phyloP scores from a whole-genome alignment of 2,797 vertebrate genomes.

The Rhyacichthys aspro region DNA sequence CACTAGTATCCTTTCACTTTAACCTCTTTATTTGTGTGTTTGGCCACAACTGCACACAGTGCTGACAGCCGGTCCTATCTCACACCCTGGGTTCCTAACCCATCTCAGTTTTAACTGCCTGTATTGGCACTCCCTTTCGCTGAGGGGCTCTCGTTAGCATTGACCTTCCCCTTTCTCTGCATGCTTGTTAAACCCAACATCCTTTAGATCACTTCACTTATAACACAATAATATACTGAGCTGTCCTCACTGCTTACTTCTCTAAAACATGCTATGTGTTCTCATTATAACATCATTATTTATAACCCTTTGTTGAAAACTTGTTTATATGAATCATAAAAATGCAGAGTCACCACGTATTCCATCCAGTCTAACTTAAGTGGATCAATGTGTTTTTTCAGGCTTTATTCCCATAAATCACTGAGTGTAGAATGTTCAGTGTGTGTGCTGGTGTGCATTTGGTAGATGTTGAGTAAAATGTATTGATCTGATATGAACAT shows the following conservation, averaged over 20 bases:
- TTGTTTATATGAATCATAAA: conserved; percentile 55
- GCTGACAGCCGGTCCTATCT: conserved; percentile 30
- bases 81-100: conserved; percentile 71
- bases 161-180: conserved; percentile 67
- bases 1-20: conserved; percentile 52
- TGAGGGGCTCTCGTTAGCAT: conserved; percentile 55
- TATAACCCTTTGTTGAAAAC: conserved; percentile 18
- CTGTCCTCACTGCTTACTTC: neutral
- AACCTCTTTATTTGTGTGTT: conserved; percentile 22
- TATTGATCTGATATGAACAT: conserved; percentile 53
- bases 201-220: conserved; percentile 29
- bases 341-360: conserved; percentile 57
- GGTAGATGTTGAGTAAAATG: conserved; percentile 1
- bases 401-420: conserved; percentile 64
- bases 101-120: conserved; percentile 62
- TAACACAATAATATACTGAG: conserved; percentile 19
- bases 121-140: conserved; percentile 48
- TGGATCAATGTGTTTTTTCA: conserved; percentile 58
- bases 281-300: conserved; percentile 1
- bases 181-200: conserved; percentile 62
- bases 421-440: conserved; percentile 46
- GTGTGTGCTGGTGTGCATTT: conserved; percentile 19
- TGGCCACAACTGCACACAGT: neutral
- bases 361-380: conserved; percentile 25
- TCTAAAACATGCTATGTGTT: too few species aligned